Evolutionary conservation across 2,888 invertebrate species (phyloP).

Genomic region (Drosophila vallismaia): DNA sequence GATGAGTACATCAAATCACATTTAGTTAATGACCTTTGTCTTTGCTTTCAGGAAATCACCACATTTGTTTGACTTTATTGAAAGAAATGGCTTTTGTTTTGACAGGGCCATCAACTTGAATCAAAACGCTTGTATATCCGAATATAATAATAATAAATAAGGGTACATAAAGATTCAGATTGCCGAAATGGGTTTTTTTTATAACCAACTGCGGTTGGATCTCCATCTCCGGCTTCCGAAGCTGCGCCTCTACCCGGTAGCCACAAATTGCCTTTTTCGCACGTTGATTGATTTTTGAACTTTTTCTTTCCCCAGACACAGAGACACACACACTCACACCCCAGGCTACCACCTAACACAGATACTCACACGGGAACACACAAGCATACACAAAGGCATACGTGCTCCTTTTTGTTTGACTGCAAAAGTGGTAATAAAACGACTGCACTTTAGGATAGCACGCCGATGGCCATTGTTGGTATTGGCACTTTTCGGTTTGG

Average conservation of each 20-base stretch:
- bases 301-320: slow-evolving; percentile 48
- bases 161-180: not conserved
- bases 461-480: slow-evolving; percentile 9
- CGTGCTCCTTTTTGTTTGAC: slow-evolving; percentile 14
- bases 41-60: no score
- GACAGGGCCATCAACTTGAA: not conserved
- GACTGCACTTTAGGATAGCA: slow-evolving; percentile 29
- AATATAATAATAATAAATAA: not conserved
- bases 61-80: not conserved
- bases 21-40: not conserved
- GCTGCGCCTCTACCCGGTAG: slow-evolving; percentile 42
- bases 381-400: not conserved
- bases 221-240: slow-evolving; percentile 32
- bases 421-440: slow-evolving; percentile 41
- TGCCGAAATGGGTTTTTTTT: not conserved
- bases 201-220: not conserved
- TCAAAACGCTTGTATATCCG: not conserved
- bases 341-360: not conserved
- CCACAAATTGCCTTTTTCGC: slow-evolving; percentile 78
- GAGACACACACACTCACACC: slow-evolving; percentile 7
- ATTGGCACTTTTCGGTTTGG: slow-evolving; percentile 1
- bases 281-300: slow-evolving; percentile 77
- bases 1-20: not conserved
- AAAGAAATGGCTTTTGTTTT: not conserved
- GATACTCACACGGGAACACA: not conserved